Base-by-base conservation (phyloP, 2,888 invertebrate genomes). In the Phlogophora meticulosa region DNA sequence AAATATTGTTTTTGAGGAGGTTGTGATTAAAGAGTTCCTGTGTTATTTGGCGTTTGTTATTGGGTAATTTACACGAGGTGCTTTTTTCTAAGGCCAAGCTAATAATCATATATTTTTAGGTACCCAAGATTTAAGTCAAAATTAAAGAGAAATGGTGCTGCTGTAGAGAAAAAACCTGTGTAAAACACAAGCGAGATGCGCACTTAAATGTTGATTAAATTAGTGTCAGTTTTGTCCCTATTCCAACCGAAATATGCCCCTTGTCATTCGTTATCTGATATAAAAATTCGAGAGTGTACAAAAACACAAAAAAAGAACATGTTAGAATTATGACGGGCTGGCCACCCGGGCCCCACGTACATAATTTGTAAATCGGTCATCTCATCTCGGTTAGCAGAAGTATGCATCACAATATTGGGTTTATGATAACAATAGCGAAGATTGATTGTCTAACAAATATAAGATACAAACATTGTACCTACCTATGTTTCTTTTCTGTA, bases 361-460 rank as follows among this genome's bases (percentile, higher is more conserved):
- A 34, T 67, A 61, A 24, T 28, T 63, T 61, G 56, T 15, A 57
- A 49, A 66, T 61, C 60, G 45, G 57, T 57, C 45, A 60, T n/a
- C n/a, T n/a, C 34, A 75, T 60, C 58, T 59, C 46, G 24, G 42
- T 45, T 40, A 20, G 34, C 34, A 43, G 24, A 67, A 53, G 13
- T 58, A 49, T 56, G 46, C 48, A 65, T 65, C 56, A 74, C 43
- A 78, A 79, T 66, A 78, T 78, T 76, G 57, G 22, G 38, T 66
- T 61, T 42, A 48, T 57, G 75, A 79, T 75, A 45, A 78, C 17
- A 66, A 60, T 11, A 56, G 38, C 20, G 28, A 66, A 60, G 79
- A 74, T 74, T 66, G 75, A 74, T 78, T 24, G 46, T 56, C 1
- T 40, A 48, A 28, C 20, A 28, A 28, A 28, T 28, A 28, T 28